These are phyloP conservation scores for Drosophila equinoxialis DNA, from an alignment of 1,140 invertebrate species.

Conservation along the genomic window DNA sequence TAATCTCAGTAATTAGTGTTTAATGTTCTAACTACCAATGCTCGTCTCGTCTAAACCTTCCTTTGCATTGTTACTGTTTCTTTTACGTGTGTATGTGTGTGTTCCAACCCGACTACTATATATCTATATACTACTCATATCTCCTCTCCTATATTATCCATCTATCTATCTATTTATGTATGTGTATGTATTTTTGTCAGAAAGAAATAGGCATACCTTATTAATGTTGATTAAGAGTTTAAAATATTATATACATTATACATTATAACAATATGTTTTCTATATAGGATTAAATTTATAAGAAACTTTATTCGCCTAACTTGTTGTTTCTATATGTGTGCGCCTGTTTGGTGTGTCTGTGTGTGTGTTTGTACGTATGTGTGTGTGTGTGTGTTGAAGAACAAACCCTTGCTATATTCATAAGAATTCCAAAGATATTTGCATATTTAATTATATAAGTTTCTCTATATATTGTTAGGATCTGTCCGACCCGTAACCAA, in stretches of 20 bases:
- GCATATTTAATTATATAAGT: conserved; percentile 30
- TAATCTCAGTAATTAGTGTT: neutral
- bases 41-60: neutral
- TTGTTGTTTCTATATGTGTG: neutral
- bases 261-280: neutral
- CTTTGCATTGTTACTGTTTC: conserved; percentile 26
- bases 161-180: conserved; percentile 26
- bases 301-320: neutral
- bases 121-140: conserved; percentile 34
- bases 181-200: conserved; percentile 27
- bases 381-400: conserved; percentile 35
- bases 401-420: conserved; percentile 39
- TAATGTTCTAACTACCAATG: neutral
- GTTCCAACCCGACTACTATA: conserved; percentile 29
- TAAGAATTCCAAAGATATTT: conserved; percentile 40
- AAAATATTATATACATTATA: conserved; percentile 7
- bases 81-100: conserved; percentile 35
- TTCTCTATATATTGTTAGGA: conserved; percentile 5
- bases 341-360: too few relatives aligned
- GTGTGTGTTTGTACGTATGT: too few relatives aligned
- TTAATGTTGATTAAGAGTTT: conserved; percentile 2
- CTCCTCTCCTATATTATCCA: conserved; percentile 4
- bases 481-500: conserved; percentile 19
- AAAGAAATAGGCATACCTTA: neutral
- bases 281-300: conserved; percentile 6